A percentile compares a stretch with the other conserved stretches of the same genome.
Evolutionary conservation across 2,113 vertebrate species (phyloP).

Genomic region (Muntiacus reevesi): DNA sequence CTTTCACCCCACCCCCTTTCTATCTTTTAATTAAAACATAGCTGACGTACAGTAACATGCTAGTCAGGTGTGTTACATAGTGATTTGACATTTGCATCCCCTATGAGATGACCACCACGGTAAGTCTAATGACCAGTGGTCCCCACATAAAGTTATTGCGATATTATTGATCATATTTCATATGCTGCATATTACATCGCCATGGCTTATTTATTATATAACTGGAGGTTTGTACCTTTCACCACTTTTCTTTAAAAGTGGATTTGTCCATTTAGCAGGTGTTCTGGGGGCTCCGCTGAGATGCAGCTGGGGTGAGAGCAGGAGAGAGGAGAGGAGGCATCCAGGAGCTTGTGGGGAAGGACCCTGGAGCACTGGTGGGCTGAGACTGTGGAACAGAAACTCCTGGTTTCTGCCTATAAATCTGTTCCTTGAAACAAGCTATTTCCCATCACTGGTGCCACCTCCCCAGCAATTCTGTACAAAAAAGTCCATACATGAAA

Average conservation of each 20-base stretch:
- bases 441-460: not conserved
- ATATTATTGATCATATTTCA: not conserved
- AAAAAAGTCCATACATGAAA: not conserved
- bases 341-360: not conserved
- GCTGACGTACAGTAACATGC: not conserved
- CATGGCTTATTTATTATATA: not conserved
- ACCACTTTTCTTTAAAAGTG: not conserved
- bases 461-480: not conserved
- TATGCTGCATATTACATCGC: not conserved
- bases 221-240: not conserved
- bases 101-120: not conserved
- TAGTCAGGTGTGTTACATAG: not conserved
- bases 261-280: not conserved
- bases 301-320: rapidly evolving
- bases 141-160: not conserved
- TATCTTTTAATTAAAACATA: not conserved
- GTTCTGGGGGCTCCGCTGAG: not conserved
- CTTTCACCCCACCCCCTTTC: not conserved
- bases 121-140: not conserved
- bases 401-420: not conserved
- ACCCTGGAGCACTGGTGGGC: not conserved
- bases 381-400: not conserved
- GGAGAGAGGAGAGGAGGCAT: not conserved
- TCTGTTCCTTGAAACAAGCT: not conserved
- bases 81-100: not conserved